A percentile compares a stretch with the other conserved stretches of the same genome.
These are phyloP conservation scores for Oryzias curvinotus DNA, from an alignment of 2,113 vertebrate species.

Conservation along the genomic window DNA sequence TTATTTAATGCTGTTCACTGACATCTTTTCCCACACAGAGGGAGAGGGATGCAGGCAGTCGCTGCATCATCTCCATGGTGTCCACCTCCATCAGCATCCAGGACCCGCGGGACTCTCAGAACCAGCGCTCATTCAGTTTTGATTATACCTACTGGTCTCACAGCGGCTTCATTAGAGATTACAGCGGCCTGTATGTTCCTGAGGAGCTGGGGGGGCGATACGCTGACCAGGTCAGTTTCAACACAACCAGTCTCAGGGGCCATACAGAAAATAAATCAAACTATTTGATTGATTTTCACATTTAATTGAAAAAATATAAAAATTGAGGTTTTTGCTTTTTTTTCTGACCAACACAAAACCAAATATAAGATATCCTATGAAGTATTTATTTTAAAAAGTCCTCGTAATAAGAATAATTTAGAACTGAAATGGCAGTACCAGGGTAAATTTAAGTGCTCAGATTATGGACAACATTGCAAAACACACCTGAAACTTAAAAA, in stretches of 20 bases:
- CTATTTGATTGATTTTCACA: too few relatives aligned
- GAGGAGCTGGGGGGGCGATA: slow-evolving; percentile 76
- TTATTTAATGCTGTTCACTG: background rate
- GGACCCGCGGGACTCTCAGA: slow-evolving; percentile 74
- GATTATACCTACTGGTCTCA: slow-evolving; percentile 82
- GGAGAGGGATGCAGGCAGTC: slow-evolving; percentile 81
- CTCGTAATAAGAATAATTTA: too few relatives aligned
- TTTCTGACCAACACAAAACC: too few relatives aligned
- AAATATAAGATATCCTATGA: too few relatives aligned
- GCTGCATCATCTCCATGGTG: slow-evolving; percentile 79
- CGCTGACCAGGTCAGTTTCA: slow-evolving; percentile 79
- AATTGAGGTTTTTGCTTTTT: too few relatives aligned
- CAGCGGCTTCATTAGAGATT: slow-evolving; percentile 72
- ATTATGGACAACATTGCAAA: too few relatives aligned
- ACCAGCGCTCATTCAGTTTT: slow-evolving; percentile 76
- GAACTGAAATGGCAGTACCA: too few relatives aligned
- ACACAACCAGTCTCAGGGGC: background rate
- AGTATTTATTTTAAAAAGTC: too few relatives aligned
- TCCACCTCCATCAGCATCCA: slow-evolving; percentile 73
- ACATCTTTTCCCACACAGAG: slow-evolving; percentile 47
- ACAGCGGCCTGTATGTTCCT: slow-evolving; percentile 68
- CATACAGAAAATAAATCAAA: background rate
- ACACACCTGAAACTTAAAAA: too few relatives aligned
- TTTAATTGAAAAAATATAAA: too few relatives aligned
- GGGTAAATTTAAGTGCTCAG: too few relatives aligned